Base-by-base conservation (phyloP, 2,888 invertebrate genomes). In the Macaria liturata region DNA sequence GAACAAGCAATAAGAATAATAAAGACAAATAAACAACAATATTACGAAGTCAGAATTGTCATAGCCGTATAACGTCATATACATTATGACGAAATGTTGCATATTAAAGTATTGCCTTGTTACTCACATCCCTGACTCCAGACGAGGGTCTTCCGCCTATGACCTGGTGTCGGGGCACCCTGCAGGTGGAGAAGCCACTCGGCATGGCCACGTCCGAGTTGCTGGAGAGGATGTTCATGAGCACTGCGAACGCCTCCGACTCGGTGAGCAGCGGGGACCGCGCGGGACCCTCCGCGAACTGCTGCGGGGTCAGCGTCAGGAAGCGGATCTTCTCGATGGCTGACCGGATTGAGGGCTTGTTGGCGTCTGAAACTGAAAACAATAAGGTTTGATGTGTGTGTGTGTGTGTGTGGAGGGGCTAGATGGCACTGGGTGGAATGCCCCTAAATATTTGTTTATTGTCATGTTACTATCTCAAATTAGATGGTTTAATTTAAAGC, bases 231-330 rank as follows among this genome's bases (percentile, higher is more conserved):
- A 97, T 96, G 80, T 97, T 96, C 94, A 97, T 96, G 1, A 97
- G 89, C 57, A 97, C 95, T 0, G 96, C 94, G 74, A 96, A 95
- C 9, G 96, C 95, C 78, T 97, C 97, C 1, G 95, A 93, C 80
- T 96, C 95, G 0, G 94, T 93, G 32, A 97, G 90, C 6, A 97
- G 85, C n/a, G 92, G 87, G 9, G 96, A 96, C 50, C 94, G 93
- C 0, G 96, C 96, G 0, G 97, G 96, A 0, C 96, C 96, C 72
- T 96, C 95, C 0, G 97, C 96, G 80, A 97, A 97, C 86, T 97
- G 95, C 77, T 96, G 95, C 0, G 97, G 95, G 0, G 94, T 94
- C 67, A 97, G 86, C 0, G 96, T 96, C 8, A 97, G 91, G 84
- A 97, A 97, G 32, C 97, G 93, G 61, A 97, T 95, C 84, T 96